Percentiles rank a stretch among this genome's conserved stretches.
Conservation (phyloP, 2,113 vertebrate genomes). For the Tragulus kanchil region DNA sequence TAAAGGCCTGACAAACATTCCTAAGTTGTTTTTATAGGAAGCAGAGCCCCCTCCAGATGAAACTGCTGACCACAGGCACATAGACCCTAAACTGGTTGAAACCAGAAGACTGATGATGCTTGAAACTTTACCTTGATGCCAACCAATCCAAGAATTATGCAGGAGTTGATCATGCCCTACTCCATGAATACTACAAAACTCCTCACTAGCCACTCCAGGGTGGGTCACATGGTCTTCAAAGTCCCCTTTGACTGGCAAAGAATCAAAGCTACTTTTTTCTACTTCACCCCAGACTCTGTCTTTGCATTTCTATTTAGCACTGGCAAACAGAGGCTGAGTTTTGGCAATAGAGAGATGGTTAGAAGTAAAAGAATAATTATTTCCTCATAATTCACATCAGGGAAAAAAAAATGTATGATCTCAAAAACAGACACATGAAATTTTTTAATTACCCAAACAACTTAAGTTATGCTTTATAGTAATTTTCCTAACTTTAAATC, state of each 20-base stretch:
- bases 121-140: not conserved
- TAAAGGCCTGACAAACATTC: not conserved
- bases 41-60: not conserved
- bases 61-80: not conserved
- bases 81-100: not conserved
- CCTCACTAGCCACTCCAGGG: not conserved
- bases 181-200: not conserved
- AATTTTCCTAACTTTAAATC: not conserved
- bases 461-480: not conserved
- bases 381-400: constrained; percentile 8
- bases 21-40: not conserved
- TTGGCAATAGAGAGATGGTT: not conserved
- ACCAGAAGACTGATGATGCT: not conserved
- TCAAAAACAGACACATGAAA: not conserved
- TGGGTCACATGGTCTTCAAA: not conserved
- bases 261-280: not conserved
- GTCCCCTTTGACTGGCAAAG: not conserved
- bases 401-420: not conserved
- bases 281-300: not conserved
- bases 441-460: not conserved
- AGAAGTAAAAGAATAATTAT: not conserved
- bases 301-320: rapidly evolving
- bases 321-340: not conserved
- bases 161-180: not conserved
- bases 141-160: not conserved